Evolutionary conservation across 2,797 vertebrate species (phyloP), one percentile per base, ranked within the genome.

Genomic region (Pitangus sulphuratus): DNA sequence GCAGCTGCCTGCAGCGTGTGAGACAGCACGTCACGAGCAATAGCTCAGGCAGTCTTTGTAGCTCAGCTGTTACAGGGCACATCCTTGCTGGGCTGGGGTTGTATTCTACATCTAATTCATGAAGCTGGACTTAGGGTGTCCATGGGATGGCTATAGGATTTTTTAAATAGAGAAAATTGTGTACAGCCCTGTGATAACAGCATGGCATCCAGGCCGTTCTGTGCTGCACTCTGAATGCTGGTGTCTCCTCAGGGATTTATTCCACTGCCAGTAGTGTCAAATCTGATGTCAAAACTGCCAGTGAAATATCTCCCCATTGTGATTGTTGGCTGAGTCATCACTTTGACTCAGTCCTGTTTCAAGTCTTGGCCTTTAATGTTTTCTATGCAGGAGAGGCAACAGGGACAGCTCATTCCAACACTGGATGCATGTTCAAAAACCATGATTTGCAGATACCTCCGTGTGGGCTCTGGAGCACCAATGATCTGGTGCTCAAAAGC

Each of bases 231-330:
- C 25, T 8, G 18, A 21, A 35, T 3, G 3, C 92, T 76, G 62
- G 39, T 8, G 0, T 75, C 54, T 91, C 68, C 54, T 71, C 51
- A 53, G 93, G 84, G 77, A 53, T 91, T 92, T 79, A 18, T 61
- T 22, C 71, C 47, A 16, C 58, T 86, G 81, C 50, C 58, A 56
- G 26, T 84, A 0, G 0, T 79, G 83, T 96, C 80, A 86, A 76
- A 86, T 79, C 42, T n/a, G 51, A 79, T 86, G 87, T 72, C 54
- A 72, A 53, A 87, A 54, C 74, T 76, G 80, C 83, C 85, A 70
- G 58, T 79, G 85, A 94, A 88, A 30, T 90, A 65, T 79, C 88
- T 70, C 42, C 40, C 35, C 1, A 0, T 65, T 70, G 44, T 58
- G 51, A 16, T 66, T 76, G 61, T 76, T 35, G 72, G 50, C 66